Conservation (phyloP, 2,113 vertebrate species). For the Phylloscopus whistleri region DNA sequence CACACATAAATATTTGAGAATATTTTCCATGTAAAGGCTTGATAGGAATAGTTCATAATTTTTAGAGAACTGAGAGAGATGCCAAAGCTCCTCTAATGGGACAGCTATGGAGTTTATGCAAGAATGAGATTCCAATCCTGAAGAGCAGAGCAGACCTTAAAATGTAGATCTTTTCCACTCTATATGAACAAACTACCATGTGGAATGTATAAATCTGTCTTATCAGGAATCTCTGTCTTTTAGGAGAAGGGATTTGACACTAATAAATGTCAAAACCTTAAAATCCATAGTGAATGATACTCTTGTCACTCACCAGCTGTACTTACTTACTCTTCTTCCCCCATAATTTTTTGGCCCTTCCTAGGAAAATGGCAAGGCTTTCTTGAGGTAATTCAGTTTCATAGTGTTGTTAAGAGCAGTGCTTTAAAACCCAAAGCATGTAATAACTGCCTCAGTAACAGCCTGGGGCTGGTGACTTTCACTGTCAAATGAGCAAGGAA, state of each 20-base stretch:
- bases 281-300: not conserved
- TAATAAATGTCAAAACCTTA: not conserved
- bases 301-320: not conserved
- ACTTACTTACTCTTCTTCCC: not conserved
- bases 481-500: not conserved
- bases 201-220: not conserved
- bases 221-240: not conserved
- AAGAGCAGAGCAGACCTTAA: not conserved
- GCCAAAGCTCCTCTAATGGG: not conserved
- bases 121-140: not conserved
- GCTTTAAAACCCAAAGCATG: not conserved
- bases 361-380: not conserved
- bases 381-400: not conserved
- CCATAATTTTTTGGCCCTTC: not conserved
- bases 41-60: not conserved
- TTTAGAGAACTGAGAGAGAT: not conserved
- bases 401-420: not conserved
- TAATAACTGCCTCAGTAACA: not conserved
- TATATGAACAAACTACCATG: not conserved
- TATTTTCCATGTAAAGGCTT: conserved; percentile 9
- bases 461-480: not conserved
- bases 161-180: not conserved
- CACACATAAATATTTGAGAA: not conserved
- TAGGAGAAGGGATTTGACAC: not conserved
- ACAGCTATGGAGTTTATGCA: not conserved